These are phyloP conservation scores for Habropoda laboriosa DNA, from an alignment of 1,140 invertebrate genomes.

Conservation along the genomic window DNA sequence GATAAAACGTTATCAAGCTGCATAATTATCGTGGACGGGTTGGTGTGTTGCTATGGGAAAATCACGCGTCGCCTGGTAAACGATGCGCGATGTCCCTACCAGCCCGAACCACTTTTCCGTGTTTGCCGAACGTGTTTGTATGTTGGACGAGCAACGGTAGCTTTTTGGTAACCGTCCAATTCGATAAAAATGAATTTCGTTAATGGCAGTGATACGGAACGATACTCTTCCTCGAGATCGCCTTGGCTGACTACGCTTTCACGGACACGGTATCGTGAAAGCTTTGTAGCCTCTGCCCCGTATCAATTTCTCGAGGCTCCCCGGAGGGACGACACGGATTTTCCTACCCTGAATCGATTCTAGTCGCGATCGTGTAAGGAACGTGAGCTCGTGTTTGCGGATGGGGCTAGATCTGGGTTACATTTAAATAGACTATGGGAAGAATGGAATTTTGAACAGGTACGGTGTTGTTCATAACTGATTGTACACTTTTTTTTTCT, in stretches of 20 bases:
- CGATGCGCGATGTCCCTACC: background rate
- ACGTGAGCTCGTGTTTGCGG: background rate
- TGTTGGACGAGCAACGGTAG: background rate
- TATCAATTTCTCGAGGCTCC: constrained; percentile 13
- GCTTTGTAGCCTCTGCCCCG: background rate
- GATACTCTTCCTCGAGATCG: background rate
- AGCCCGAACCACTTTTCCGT: background rate
- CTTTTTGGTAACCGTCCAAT: constrained; percentile 5
- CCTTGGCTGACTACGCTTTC: background rate
- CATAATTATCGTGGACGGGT: constrained; percentile 4
- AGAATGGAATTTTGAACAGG: too few species aligned
- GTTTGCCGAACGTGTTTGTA: background rate
- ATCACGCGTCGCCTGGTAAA: constrained; percentile 9
- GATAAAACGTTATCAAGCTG: constrained; percentile 39
- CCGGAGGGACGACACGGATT: constrained; percentile 13
- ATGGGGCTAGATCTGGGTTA: background rate
- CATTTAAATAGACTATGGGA: too few species aligned
- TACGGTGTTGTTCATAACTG: too few species aligned
- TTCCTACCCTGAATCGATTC: background rate
- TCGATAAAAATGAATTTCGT: constrained; percentile 36
- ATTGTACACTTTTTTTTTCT: too few species aligned
- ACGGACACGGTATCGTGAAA: background rate
- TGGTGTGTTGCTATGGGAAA: background rate
- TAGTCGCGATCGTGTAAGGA: background rate
- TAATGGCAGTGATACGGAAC: background rate